phyloP scores from a whole-genome alignment of 2,888 invertebrate species.

The Perithous albicinctus region DNA sequence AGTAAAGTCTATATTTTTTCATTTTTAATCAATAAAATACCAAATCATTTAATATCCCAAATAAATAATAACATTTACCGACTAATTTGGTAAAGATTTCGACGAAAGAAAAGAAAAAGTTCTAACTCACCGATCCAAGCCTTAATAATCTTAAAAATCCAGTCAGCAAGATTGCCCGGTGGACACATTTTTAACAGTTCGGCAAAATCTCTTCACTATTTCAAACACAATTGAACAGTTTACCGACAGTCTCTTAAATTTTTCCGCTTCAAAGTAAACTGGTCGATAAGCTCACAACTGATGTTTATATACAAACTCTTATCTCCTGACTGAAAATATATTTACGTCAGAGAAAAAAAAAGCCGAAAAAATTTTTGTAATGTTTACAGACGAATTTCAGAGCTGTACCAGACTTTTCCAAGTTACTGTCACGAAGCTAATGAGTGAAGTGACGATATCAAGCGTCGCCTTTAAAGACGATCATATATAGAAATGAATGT shows the following conservation, averaged over 20 bases:
- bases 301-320: background rate
- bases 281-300: background rate
- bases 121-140: slow-evolving; percentile 46
- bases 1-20: too few species aligned
- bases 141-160: slow-evolving; percentile 29
- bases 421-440: slow-evolving; percentile 20
- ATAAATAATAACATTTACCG: too few species aligned
- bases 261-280: too few species aligned
- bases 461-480: slow-evolving; percentile 8
- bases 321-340: background rate
- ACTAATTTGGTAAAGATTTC: too few species aligned
- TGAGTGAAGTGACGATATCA: slow-evolving; percentile 40
- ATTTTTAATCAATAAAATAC: too few species aligned
- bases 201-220: background rate
- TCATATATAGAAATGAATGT: slow-evolving; percentile 26
- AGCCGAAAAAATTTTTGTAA: background rate
- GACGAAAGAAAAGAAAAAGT: too few species aligned
- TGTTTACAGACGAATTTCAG: too few species aligned
- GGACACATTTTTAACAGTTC: slow-evolving; percentile 18
- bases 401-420: background rate
- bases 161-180: slow-evolving; percentile 23
- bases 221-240: background rate
- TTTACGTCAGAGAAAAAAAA: background rate
- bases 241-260: too few species aligned
- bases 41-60: too few species aligned